A percentile compares a stretch with the other conserved stretches of the same genome.
phyloP scores from a whole-genome alignment of 2,888 invertebrate species.

The Dyspetes luteomarginatus region DNA sequence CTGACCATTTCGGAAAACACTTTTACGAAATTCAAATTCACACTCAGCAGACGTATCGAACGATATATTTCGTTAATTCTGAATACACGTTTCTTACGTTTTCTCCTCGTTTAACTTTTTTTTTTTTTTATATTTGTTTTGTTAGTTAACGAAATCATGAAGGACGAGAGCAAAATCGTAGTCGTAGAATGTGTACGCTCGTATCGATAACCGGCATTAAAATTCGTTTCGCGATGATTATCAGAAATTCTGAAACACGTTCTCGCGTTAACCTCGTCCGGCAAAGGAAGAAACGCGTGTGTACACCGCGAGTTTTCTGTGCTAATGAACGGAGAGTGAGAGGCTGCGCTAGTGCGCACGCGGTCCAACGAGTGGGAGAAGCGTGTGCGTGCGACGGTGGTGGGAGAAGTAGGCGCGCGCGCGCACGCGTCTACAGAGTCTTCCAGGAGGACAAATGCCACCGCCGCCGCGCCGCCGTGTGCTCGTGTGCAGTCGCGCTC shows the following conservation, averaged over 20 bases:
- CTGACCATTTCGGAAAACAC: not conserved
- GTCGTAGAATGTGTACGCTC: not conserved
- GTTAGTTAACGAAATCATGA: conserved; percentile 14
- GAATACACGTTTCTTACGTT: too few relatives aligned
- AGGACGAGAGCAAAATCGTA: conserved; percentile 4
- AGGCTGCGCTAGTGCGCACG: conserved; percentile 8
- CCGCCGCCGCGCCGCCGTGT: conserved; percentile 11
- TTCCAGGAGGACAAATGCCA: conserved; percentile 3
- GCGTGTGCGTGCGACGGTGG: not conserved
- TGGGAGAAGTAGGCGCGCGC: conserved; percentile 2
- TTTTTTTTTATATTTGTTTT: not conserved
- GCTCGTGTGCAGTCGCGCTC: not conserved
- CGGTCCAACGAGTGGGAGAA: not conserved
- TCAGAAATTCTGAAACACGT: not conserved
- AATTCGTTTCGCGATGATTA: conserved; percentile 16
- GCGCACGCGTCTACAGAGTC: too few relatives aligned
- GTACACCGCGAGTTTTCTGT: conserved; percentile 67
- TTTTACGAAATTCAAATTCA: not conserved
- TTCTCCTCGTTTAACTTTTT: too few relatives aligned
- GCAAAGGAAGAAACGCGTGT: conserved; percentile 73
- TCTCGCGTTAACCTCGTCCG: conserved; percentile 66
- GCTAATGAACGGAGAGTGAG: conserved; percentile 59
- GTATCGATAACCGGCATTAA: not conserved
- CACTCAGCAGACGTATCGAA: not conserved
- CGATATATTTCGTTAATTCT: not conserved